Conservation (phyloP, 2,113 vertebrate species). For the Marcusenius ussheri region DNA sequence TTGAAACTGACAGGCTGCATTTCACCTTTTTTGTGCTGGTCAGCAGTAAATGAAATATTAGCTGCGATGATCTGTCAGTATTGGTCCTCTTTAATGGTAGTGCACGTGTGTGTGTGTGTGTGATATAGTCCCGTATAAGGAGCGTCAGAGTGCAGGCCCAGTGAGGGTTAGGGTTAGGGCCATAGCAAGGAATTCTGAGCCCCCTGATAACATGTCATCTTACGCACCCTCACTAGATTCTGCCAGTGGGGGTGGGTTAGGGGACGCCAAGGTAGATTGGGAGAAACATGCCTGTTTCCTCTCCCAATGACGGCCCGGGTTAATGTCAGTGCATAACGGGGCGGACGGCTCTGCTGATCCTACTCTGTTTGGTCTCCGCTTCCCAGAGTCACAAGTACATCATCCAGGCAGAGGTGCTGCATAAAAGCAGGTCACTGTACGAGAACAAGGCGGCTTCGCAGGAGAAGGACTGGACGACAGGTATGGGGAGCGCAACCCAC, state of each 20-base stretch:
- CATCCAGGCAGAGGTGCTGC: slow-evolving; percentile 70
- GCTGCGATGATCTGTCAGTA: background rate
- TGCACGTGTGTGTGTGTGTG: background rate
- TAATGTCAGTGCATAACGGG: background rate
- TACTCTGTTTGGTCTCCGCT: slow-evolving; percentile 17
- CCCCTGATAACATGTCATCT: background rate
- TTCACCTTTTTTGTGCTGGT: background rate
- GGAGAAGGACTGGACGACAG: slow-evolving; percentile 70
- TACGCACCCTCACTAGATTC: background rate
- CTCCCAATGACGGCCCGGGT: background rate
- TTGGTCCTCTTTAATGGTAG: background rate
- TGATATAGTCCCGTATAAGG: background rate
- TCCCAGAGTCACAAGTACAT: slow-evolving; percentile 72
- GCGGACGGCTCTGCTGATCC: background rate
- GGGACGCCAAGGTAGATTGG: background rate
- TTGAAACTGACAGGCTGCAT: background rate
- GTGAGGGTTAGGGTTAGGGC: background rate
- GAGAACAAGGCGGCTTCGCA: slow-evolving; percentile 62
- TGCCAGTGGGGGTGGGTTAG: background rate
- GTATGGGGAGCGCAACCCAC: slow-evolving; percentile 41
- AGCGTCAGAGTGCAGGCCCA: background rate
- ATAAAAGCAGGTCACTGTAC: slow-evolving; percentile 73
- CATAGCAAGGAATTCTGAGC: background rate
- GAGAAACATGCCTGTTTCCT: background rate
- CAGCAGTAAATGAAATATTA: background rate